Conservation (phyloP, 2,797 vertebrate species). For the Austrolebias charrua region DNA sequence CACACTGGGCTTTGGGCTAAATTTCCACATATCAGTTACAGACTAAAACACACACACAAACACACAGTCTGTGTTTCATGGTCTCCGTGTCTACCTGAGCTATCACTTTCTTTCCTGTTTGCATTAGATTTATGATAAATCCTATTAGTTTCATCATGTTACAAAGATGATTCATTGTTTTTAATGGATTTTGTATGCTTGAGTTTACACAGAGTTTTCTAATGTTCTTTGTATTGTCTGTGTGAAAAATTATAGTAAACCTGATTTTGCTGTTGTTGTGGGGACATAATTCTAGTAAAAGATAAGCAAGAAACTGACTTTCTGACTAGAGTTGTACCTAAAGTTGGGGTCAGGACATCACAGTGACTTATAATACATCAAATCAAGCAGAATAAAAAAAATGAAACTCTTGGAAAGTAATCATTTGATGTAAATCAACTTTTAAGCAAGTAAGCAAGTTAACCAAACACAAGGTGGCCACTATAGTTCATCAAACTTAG, state of each 20-base stretch:
- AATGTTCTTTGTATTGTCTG: neutral
- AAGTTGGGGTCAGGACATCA: too few species aligned
- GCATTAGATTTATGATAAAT: conserved; percentile 13
- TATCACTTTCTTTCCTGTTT: neutral
- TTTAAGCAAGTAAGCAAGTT: too few species aligned
- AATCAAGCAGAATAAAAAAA: too few species aligned
- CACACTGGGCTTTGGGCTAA: conserved; percentile 57
- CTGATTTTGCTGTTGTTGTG: too few species aligned
- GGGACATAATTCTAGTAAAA: neutral
- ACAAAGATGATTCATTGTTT: neutral
- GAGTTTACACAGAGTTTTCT: neutral
- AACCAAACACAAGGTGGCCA: too few species aligned
- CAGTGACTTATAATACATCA: too few species aligned
- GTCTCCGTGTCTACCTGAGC: neutral
- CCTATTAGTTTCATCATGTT: neutral
- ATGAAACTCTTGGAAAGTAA: too few species aligned
- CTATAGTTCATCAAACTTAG: too few species aligned
- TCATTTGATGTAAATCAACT: too few species aligned
- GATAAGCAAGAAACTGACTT: neutral
- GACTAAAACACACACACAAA: conserved; percentile 17
- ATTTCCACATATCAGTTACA: conserved; percentile 65
- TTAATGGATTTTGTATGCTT: neutral
- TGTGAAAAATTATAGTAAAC: too few species aligned
- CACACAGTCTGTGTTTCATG: neutral
- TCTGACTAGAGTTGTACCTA: neutral